Evolutionary conservation across 1,140 invertebrate genomes (phyloP), one percentile per base, ranked within the genome.

Genomic region (Batillaria attramentaria): DNA sequence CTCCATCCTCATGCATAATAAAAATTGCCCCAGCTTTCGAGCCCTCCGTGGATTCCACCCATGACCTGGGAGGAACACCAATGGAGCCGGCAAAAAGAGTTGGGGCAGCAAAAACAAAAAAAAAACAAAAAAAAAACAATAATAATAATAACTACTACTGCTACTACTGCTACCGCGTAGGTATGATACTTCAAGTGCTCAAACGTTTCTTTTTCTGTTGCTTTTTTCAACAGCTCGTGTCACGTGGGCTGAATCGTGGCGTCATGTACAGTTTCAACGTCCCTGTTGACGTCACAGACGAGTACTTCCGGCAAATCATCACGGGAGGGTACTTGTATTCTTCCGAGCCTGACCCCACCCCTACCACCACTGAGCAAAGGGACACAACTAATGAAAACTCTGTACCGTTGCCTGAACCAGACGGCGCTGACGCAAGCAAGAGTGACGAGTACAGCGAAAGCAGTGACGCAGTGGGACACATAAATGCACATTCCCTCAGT

Each of bases 261-360:
- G 87, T 90, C 16, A 83, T 82, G 76, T 90, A 90, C 73, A 80
- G 82, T 41, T 90, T 89, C 78, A 88, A 86, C 28, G 84, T 90
- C 24, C 88, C 88, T 13, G 35, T 78, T 24, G 37, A 70, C 35
- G 77, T 78, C 16, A 57, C 68, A 18, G 77, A 78, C 31, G 41
- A 46, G 33, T 78, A 78, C 69, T 72, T 72, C 68, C 68, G 69
- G 69, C 43, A 41, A 28, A 50, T 78, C 42, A 72, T 78, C 37
- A n/a, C 50, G 8, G 46, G 73, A 20, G 57, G n/a, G n/a, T n/a
- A n/a, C n/a, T n/a, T n/a, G n/a, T n/a, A n/a, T n/a, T n/a, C n/a
- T n/a, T n/a, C n/a, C n/a, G n/a, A n/a, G n/a, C n/a, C n/a, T n/a
- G n/a, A n/a, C n/a, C n/a, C n/a, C n/a, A n/a, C n/a, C n/a, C n/a